Conservation (phyloP, 1,140 invertebrate species). For the Antheraea mylitta region DNA sequence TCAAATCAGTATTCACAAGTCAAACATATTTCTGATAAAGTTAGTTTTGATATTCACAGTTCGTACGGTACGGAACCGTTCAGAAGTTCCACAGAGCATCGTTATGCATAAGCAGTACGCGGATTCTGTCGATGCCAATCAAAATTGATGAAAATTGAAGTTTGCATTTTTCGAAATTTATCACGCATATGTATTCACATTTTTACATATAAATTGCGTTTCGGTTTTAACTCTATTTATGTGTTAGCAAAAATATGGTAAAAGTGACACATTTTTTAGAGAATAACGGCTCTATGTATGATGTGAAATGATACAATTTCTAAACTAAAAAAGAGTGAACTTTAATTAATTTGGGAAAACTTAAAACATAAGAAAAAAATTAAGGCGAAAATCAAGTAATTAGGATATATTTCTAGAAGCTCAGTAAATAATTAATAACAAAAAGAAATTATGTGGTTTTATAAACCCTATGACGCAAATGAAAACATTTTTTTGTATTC, state of each 20-base stretch:
- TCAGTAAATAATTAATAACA: too few relatives aligned
- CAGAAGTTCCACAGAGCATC: background rate
- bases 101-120: background rate
- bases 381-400: too few relatives aligned
- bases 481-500: too few relatives aligned
- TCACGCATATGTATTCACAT: background rate
- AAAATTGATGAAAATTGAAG: constrained; percentile 1
- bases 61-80: background rate
- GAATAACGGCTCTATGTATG: background rate
- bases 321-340: too few relatives aligned
- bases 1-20: background rate
- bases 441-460: too few relatives aligned
- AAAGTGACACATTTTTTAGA: background rate
- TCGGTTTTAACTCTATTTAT: background rate
- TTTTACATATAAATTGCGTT: constrained; percentile 3
- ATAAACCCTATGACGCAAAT: too few relatives aligned
- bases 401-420: too few relatives aligned
- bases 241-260: background rate
- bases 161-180: background rate
- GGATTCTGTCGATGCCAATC: background rate
- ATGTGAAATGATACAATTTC: too few relatives aligned
- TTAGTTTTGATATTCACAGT: background rate
- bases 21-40: background rate
- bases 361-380: too few relatives aligned
- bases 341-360: too few relatives aligned